These are phyloP conservation scores for Timema podura DNA, from an alignment of 2,888 invertebrate species.

Conservation along the genomic window DNA sequence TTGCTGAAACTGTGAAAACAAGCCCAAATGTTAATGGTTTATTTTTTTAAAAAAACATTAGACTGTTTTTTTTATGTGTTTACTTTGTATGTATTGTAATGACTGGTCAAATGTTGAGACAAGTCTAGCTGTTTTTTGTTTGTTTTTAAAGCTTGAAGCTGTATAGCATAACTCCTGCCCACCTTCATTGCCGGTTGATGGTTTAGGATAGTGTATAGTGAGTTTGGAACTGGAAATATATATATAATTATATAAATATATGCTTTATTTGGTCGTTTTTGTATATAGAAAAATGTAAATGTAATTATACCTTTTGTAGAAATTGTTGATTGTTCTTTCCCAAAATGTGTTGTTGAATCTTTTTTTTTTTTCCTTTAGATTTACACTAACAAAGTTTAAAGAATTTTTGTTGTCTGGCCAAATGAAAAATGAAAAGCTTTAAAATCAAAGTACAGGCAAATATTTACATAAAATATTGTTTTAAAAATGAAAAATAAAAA, in stretches of 20 bases:
- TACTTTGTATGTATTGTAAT: slow-evolving; percentile 21
- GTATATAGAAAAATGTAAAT: neutral
- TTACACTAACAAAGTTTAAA: slow-evolving; percentile 5
- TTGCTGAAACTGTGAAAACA: slow-evolving; percentile 23
- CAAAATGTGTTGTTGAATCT: slow-evolving; percentile 19
- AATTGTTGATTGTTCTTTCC: slow-evolving; percentile 11
- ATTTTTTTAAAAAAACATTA: no score
- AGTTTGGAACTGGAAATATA: no score
- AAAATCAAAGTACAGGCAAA: neutral
- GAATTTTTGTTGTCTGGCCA: slow-evolving; percentile 23
- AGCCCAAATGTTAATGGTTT: neutral
- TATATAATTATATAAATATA: no score
- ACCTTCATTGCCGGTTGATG: no score
- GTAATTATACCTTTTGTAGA: slow-evolving; percentile 19
- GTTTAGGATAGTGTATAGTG: no score
- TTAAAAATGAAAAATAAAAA: slow-evolving; percentile 11
- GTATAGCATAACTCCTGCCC: no score
- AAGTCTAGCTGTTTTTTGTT: slow-evolving; percentile 2
- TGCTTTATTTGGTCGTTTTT: no score
- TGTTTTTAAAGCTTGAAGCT: neutral
- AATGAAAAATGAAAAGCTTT: slow-evolving; percentile 25
- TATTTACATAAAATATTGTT: slow-evolving; percentile 18
- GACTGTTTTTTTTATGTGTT: slow-evolving; percentile 23
- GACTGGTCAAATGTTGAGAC: slow-evolving; percentile 13
- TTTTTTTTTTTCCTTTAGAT: neutral